Evolutionary conservation across 1,140 invertebrate genomes (phyloP).

Genomic region (Odontomachus brunneus): DNA sequence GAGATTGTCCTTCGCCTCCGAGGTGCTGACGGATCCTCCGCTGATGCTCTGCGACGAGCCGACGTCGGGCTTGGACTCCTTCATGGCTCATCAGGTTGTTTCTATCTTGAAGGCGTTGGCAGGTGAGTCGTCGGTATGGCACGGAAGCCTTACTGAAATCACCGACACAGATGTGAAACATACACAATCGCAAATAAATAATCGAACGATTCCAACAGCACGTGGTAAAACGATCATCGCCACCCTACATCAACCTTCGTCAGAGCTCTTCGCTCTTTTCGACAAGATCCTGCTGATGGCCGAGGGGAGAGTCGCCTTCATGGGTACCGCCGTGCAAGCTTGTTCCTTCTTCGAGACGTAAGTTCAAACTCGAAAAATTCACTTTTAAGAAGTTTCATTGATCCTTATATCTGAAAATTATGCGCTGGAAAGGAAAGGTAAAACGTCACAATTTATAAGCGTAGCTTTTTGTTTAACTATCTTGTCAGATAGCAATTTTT

Average conservation of each 20-base stretch:
- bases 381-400: background rate
- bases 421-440: background rate
- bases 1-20: conserved; percentile 97
- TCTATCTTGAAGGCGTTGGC: conserved; percentile 93
- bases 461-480: too few relatives aligned
- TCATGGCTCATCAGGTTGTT: conserved; percentile 95
- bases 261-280: conserved; percentile 96
- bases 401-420: conserved; percentile 1
- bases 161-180: too few relatives aligned
- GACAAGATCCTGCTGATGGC: conserved; percentile 96
- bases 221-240: conserved; percentile 95
- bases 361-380: conserved; percentile 77
- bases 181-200: too few relatives aligned
- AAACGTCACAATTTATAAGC: too few relatives aligned
- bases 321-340: conserved; percentile 93
- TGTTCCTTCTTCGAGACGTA: conserved; percentile 93
- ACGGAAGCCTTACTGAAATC: too few relatives aligned
- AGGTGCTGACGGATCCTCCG: conserved; percentile 97
- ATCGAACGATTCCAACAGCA: conserved; percentile 31
- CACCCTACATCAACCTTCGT: conserved; percentile 98
- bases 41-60: conserved; percentile 99
- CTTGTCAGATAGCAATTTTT: background rate
- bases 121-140: conserved; percentile 71
- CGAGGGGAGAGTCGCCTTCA: conserved; percentile 95
- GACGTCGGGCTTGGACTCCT: conserved; percentile 95